A percentile compares a stretch with the other conserved stretches of the same genome.
These are phyloP conservation scores for Muscina levida DNA, from an alignment of 2,888 invertebrate species.

Conservation along the genomic window DNA sequence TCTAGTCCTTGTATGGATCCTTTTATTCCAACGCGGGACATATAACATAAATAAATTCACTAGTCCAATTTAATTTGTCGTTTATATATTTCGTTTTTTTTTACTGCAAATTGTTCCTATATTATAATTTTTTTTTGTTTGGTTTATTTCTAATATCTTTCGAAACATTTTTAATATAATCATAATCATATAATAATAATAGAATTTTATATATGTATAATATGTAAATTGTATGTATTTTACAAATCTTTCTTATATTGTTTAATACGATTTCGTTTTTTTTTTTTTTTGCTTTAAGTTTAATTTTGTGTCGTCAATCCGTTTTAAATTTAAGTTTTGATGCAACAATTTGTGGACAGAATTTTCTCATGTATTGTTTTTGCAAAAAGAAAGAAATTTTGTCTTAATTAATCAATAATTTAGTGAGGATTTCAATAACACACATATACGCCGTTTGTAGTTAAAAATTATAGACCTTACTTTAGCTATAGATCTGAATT, in stretches of 20 bases:
- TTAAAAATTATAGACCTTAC: slow-evolving; percentile 22
- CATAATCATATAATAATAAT: slow-evolving; percentile 23
- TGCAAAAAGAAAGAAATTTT: slow-evolving; percentile 4
- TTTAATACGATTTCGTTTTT: not conserved
- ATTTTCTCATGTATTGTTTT: not conserved
- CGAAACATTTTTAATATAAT: slow-evolving; percentile 22
- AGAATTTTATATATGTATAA: too few relatives aligned
- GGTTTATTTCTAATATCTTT: slow-evolving; percentile 19
- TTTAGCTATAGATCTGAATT: slow-evolving; percentile 20
- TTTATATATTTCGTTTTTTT: slow-evolving; percentile 31
- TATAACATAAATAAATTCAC: too few relatives aligned
- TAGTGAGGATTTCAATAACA: not conserved
- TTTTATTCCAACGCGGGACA: too few relatives aligned
- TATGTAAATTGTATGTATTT: slow-evolving; percentile 22
- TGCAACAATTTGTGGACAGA: slow-evolving; percentile 33
- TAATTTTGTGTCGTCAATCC: too few relatives aligned
- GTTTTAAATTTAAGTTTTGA: not conserved
- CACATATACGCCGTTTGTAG: slow-evolving; percentile 14
- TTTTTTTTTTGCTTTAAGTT: not conserved
- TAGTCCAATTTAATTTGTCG: too few relatives aligned
- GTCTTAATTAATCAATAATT: too few relatives aligned
- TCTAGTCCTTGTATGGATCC: too few relatives aligned
- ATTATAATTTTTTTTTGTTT: not conserved
- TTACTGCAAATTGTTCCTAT: slow-evolving; percentile 35
- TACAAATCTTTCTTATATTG: slow-evolving; percentile 9